These are phyloP conservation scores for Coreius guichenoti DNA, from an alignment of 2,797 vertebrate species.

Conservation along the genomic window DNA sequence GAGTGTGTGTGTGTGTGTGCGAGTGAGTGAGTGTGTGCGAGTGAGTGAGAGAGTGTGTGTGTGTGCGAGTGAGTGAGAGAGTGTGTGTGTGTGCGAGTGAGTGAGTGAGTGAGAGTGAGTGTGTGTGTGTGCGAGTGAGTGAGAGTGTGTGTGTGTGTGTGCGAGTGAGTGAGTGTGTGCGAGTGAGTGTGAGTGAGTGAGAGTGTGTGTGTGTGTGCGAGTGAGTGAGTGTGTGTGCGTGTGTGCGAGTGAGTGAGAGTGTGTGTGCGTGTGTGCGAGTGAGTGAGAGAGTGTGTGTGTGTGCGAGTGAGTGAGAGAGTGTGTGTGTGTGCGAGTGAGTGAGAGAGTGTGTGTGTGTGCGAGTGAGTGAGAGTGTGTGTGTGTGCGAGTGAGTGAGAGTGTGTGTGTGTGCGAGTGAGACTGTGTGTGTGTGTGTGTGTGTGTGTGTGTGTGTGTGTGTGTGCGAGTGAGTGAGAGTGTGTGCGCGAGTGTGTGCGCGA, in stretches of 20 bases:
- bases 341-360: too few relatives aligned
- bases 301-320: background rate
- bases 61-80: accelerated
- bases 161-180: background rate
- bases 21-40: background rate
- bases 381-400: too few relatives aligned
- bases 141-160: background rate
- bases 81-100: background rate
- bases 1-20: background rate
- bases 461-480: too few relatives aligned
- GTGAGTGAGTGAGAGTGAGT: background rate
- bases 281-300: background rate
- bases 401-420: too few relatives aligned
- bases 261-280: background rate
- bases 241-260: too few relatives aligned
- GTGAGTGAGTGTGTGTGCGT: background rate
- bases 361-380: too few relatives aligned
- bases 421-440: background rate
- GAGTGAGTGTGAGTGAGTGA: background rate
- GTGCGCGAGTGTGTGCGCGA: too few relatives aligned
- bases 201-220: background rate
- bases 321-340: background rate
- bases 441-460: background rate
- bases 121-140: background rate
- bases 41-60: background rate